Base-by-base conservation (phyloP, 2,113 vertebrate genomes). In the Coturnix japonica region DNA sequence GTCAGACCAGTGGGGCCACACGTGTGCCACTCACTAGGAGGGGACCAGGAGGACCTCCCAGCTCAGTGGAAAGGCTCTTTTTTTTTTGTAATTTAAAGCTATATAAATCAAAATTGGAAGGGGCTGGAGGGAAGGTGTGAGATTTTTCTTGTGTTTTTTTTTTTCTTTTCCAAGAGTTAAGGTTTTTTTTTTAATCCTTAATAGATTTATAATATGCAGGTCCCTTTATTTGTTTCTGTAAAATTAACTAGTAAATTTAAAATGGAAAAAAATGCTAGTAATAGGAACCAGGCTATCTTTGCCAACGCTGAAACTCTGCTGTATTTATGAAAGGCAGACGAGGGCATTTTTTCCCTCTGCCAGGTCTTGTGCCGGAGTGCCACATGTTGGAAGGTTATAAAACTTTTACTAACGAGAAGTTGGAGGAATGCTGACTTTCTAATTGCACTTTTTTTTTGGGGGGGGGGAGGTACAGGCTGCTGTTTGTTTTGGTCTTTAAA, bases 201-300 rank as follows among this genome's bases (percentile, higher is more conserved):
- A 95, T 96, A 94, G 94, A 63, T 96, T 92, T 95, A 90, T 91
- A 97, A 90, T 91, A 47, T 2, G 30, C 84, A 90, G 88, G 70
- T 89, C 88, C 72, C 85, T 96, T 94, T 95, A 96, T 95, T 95
- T 89, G 87, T 89, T 95, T 59, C 89, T 69, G 80, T 95, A 95
- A 94, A 96, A 96, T 96, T 96, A 96, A 84, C 89, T 93, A 85
- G 93, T 94, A 91, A 96, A 96, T 91, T 81, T 94, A 46, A 90
- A 95, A 90, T 96, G 96, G 93, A 93, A 95, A 41, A 41, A 94
- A 95, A 93, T 47, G 49, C 47, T 31, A 16, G 43, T 95, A 96
- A 96, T 87, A 44, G 87, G 94, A 96, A 73, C 95, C 95, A 91
- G 89, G 59, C 64, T 53, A 47, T 81, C 77, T 64, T 66, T 49